Evolutionary conservation across 2,888 invertebrate species (phyloP), one percentile per base, ranked within the genome.

Genomic region (Melinaea menophilus): DNA sequence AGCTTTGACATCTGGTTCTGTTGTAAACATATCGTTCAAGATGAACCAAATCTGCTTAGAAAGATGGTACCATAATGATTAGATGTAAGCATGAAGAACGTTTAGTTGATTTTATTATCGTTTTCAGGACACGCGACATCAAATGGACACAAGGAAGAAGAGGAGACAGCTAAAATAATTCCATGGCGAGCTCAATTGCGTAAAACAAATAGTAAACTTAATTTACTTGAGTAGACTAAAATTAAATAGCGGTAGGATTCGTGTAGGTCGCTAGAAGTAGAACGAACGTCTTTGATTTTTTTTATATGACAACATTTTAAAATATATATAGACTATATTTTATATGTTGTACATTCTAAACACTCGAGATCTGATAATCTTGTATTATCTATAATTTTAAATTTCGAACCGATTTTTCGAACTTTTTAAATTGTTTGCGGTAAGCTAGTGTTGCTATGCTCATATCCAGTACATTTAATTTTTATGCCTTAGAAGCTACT

Each of bases 171-270:
- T 45, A 94, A 93, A 75, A 96, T 96, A 60, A 97, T 97, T 67
- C 97, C 97, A 1, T 97, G 97, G 97, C 92, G 97, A 75, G 96
- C 97, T 41, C 96, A 97, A 77, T 90, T 97, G 57, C 93, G 97
- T 79, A 97, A 97, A 86, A 97, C 97, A 13, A 97, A 97, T 85
- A 97, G 97, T 91, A 96, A 95, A 80, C 92, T 97, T 67, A 96
- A 95, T 84, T 92, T 97, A 73, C 92, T 96, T 77, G 96, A 95
- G 75, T 90, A 86, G 75, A 64, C 65, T 67, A 67, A 47, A 61
- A 63, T 65, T 67, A 67, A 47, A 61, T 68, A 68, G 61, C 47
- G 47, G 56, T 63, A 66, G 45, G 54, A 60, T 59, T 35, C 37
- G 60, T 62, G 58, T 55, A 62, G 59, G 58, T 45, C 58, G 61